Evolutionary conservation across 2,797 vertebrate species (phyloP).

Genomic region (Anguilla anguilla): DNA sequence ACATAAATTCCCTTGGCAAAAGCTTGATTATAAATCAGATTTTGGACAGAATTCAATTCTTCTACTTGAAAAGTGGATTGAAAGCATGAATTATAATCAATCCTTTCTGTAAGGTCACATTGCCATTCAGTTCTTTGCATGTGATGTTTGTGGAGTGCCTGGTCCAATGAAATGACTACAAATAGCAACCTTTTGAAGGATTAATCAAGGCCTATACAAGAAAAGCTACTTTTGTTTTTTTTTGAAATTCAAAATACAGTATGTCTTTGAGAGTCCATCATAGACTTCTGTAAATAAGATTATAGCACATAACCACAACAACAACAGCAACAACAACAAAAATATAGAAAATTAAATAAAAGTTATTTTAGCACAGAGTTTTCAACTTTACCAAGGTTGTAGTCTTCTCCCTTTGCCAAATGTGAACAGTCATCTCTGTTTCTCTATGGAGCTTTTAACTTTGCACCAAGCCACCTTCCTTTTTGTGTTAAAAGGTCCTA

Average conservation of each 20-base stretch:
- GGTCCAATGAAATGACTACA: not conserved
- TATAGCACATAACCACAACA: not conserved
- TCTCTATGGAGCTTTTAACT: too few species aligned
- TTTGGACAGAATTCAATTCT: not conserved
- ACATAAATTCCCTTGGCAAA: not conserved
- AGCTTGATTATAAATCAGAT: not conserved
- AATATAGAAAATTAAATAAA: not conserved
- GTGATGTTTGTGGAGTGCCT: not conserved
- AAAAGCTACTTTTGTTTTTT: not conserved
- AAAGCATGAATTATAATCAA: slow-evolving; percentile 6
- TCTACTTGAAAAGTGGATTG: not conserved
- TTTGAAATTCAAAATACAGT: not conserved
- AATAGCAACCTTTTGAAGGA: not conserved
- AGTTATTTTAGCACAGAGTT: too few species aligned
- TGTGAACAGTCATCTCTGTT: too few species aligned
- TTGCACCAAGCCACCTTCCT: not conserved
- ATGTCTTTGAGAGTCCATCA: not conserved
- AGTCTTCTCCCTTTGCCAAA: not conserved
- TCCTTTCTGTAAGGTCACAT: slow-evolving; percentile 5
- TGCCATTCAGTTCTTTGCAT: not conserved
- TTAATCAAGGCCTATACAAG: not conserved
- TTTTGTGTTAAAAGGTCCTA: not conserved
- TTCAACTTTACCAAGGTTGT: not conserved
- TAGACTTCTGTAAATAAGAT: not conserved
- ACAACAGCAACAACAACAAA: not conserved